A percentile compares a stretch with the other conserved stretches of the same genome.
Conservation (phyloP, 2,888 invertebrate genomes). For the Eilema griseolum region DNA sequence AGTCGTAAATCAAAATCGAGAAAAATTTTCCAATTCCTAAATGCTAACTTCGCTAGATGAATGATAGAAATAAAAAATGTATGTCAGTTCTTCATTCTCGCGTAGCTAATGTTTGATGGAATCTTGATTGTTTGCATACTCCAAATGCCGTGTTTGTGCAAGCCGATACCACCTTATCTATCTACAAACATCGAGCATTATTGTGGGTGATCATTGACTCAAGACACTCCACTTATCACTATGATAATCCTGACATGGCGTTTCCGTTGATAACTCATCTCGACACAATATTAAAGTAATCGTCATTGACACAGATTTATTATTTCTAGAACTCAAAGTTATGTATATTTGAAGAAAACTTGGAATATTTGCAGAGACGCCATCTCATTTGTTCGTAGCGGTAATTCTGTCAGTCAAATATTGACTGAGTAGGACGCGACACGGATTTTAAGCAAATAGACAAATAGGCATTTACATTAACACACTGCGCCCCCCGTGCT, state of each 20-base stretch:
- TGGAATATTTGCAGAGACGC: slow-evolving; percentile 68
- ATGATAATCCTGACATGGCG: slow-evolving; percentile 70
- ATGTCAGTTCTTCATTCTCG: slow-evolving; percentile 43
- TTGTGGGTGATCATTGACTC: slow-evolving; percentile 81
- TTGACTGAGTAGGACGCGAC: slow-evolving; percentile 84
- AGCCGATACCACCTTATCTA: slow-evolving; percentile 72
- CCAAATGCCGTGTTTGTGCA: slow-evolving; percentile 80
- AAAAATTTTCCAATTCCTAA: neutral
- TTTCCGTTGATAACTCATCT: slow-evolving; percentile 63
- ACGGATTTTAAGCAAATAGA: slow-evolving; percentile 84
- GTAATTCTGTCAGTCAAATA: slow-evolving; percentile 83
- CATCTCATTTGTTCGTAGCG: slow-evolving; percentile 82
- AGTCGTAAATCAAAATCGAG: neutral
- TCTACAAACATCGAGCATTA: slow-evolving; percentile 76
- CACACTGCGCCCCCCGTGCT: slow-evolving; percentile 59
- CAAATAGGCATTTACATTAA: slow-evolving; percentile 84
- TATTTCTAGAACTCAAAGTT: slow-evolving; percentile 49
- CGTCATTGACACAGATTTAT: slow-evolving; percentile 60
- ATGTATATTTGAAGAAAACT: slow-evolving; percentile 68
- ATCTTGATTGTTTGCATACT: slow-evolving; percentile 82
- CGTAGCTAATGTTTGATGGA: slow-evolving; percentile 59
- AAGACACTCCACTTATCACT: slow-evolving; percentile 73
- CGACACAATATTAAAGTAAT: slow-evolving; percentile 46
- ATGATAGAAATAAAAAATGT: slow-evolving; percentile 33
- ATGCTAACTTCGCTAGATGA: neutral